Evolutionary conservation across 1,140 invertebrate species (phyloP), one percentile per base, ranked within the genome.

Genomic region (Lepidostoma basale): DNA sequence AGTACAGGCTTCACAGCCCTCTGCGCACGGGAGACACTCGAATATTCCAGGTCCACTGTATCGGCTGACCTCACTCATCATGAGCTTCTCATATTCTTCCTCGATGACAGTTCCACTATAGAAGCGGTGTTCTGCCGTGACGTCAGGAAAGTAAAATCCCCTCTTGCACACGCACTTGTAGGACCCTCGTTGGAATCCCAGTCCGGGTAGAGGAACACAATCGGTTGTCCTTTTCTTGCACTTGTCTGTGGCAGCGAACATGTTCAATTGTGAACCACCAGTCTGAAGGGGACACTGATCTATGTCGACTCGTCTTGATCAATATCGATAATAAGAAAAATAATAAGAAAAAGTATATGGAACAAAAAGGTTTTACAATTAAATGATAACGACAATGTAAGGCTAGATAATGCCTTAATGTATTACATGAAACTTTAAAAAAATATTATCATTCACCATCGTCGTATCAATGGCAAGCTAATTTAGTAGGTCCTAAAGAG

Each of bases 321-420:
- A 62, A 98, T 96, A 78, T 98, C 96, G 63, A 98, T 97, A 16
- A n/a, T n/a, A n/a, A n/a, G n/a, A n/a, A n/a, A n/a, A n/a, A n/a
- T n/a, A n/a, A n/a, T n/a, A n/a, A n/a, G n/a, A n/a, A n/a, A n/a
- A n/a, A n/a, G n/a, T n/a, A n/a, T n/a, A n/a, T n/a, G n/a, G n/a
- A n/a, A n/a, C n/a, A n/a, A n/a, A n/a, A n/a, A n/a, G n/a, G n/a
- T n/a, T n/a, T n/a, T n/a, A n/a, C n/a, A n/a, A n/a, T n/a, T n/a
- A n/a, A n/a, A n/a, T n/a, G n/a, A n/a, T n/a, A n/a, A n/a, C n/a
- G n/a, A n/a, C n/a, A n/a, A n/a, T n/a, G n/a, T n/a, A n/a, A n/a
- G n/a, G n/a, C n/a, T n/a, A n/a, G n/a, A n/a, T n/a, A n/a, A n/a
- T n/a, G n/a, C n/a, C n/a, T n/a, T n/a, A n/a, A n/a, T n/a, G n/a